Base-by-base conservation (phyloP, 1,140 invertebrate genomes). In the Lucilia sericata region DNA sequence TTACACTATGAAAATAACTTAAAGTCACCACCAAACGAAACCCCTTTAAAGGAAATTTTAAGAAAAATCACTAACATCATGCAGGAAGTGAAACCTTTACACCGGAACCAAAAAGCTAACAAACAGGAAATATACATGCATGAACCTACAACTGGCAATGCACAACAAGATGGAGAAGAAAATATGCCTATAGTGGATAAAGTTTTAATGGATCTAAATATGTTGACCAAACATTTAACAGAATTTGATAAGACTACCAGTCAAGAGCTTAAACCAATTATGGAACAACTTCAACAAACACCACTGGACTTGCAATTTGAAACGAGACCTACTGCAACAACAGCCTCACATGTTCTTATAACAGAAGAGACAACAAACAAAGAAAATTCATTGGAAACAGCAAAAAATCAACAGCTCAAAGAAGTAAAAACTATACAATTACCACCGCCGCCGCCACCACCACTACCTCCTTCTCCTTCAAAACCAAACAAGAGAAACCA, bases 191-290 rank as follows among this genome's bases (percentile, higher is more conserved):
- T 82, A 8, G 82, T 82, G 14, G 82, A 82, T 70, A 82, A 70
- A 70, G 82, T 74, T 19, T 74, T 82, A 82, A 82, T 55, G 47
- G 82, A 82, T 47, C 82, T 82, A 36, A 65, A 70, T 74, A 21
- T 42, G 55, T 65, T 82, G 82, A 70, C 82, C 55, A 34, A 5
- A 19, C 55, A 65, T 74, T 74, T 82, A 21, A 82, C 12, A 9
- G 55, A 65, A 36, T 14, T 30, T 47, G 82, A 82, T 25, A 25
- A 21, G n/a, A 49, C 17, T 49, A 49, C 76, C n/a, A 21, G 7
- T 10, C 9, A 19, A 49, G 42, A 70, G 9, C 42, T 80, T 19
- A 47, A 80, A 25, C 76, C 76, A 21, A 49, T 80, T 49, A 80
- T 80, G n/a, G 76, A 80, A 49, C 42, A 80, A 49, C 76, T 80